Evolutionary conservation across 1,140 invertebrate species (phyloP), one percentile per base, ranked within the genome.

Genomic region (Drosophila sturtevanti): DNA sequence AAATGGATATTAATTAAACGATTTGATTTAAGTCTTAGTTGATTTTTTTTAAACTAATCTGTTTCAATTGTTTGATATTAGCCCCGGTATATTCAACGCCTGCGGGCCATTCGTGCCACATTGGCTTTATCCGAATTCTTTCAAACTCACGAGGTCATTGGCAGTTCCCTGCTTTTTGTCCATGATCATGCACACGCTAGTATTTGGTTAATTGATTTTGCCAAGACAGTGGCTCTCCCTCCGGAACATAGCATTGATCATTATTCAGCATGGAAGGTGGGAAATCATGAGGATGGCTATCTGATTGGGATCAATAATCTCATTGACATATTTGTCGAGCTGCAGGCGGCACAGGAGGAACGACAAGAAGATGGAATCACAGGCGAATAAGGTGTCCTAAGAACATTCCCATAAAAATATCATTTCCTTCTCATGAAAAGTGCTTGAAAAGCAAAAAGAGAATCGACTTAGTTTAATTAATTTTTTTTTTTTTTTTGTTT

Each of bases 261-360:
- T 91, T 94, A 95, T 62, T 94, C 94, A 7, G 94, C 95, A 41
- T 99, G 98, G 98, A 95, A 96, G 75, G 97, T 98, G 34, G 98
- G 98, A n/a, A 99, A 99, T 92, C 98, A 99, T 89, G 98, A 99
- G 93, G 98, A 99, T 91, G 98, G 98, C 27, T 99, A 99, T 92
- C 93, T 99, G 59, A 96, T 97, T 72, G 98, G 98, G 38, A 93
- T 99, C 10, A 96, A 98, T 89, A 99, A 99, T 93, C 93, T 99
- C 54, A 98, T 99, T 68, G 95, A 96, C 63, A 96, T 98, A 70
- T 97, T 97, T 81, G 93, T 94, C 65, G 90, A 91, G 70, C 77
- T 91, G 66, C 79, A 89, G 73, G 73, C 84, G 22, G 65, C 82
- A 48, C 70, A 64, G 54, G 74, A 72, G 16, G 55, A 70, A 66